phyloP scores from a whole-genome alignment of 2,797 vertebrate species.

The Falco peregrinus region DNA sequence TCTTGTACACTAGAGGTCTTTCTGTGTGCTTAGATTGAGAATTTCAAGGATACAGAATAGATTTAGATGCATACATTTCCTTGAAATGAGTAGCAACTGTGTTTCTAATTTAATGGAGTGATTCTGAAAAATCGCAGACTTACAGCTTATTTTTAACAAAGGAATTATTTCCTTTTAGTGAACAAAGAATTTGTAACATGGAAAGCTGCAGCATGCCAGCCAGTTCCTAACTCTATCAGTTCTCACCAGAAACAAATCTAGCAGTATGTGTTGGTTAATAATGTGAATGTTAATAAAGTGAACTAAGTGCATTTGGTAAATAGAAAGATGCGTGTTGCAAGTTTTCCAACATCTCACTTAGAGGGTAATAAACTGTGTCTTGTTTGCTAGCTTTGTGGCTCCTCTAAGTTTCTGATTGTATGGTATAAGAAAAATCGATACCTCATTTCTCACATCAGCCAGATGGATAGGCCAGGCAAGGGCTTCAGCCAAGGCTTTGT shows the following conservation, averaged over 20 bases:
- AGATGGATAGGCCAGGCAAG: constrained; percentile 70
- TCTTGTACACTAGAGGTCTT: background rate
- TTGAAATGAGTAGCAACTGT: background rate
- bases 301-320: constrained; percentile 43
- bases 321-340: constrained; percentile 1
- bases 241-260: background rate
- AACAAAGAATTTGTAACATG: background rate
- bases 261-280: background rate
- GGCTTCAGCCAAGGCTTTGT: constrained; percentile 70
- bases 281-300: background rate
- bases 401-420: constrained; percentile 73
- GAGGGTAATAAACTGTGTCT: constrained; percentile 14
- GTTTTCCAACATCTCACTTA: constrained; percentile 53
- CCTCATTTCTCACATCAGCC: constrained; percentile 81
- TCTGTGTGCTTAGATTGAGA: background rate
- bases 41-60: background rate
- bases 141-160: background rate
- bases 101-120: background rate
- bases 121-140: background rate
- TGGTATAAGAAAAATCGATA: constrained; percentile 80
- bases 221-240: background rate
- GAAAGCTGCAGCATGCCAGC: background rate
- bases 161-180: background rate
- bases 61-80: background rate
- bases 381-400: constrained; percentile 56